phyloP scores from a whole-genome alignment of 2,888 invertebrate species.

The Cynaeus angustus region DNA sequence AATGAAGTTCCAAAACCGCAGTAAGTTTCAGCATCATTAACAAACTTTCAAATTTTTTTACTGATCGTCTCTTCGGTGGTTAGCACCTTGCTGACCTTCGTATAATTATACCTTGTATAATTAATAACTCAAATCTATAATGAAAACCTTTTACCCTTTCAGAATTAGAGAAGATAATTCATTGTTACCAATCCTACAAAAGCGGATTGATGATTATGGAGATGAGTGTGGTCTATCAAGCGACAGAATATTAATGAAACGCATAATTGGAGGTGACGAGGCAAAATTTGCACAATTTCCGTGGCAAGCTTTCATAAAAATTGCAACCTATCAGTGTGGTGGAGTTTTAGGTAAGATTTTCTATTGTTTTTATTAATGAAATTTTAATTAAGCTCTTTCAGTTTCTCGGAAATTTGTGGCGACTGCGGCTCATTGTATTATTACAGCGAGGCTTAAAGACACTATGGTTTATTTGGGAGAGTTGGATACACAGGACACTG shows the following conservation, averaged over 20 bases:
- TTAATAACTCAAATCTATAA: too few relatives aligned
- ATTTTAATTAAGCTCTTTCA: conserved; percentile 53
- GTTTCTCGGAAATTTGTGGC: conserved; percentile 84
- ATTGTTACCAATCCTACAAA: conserved; percentile 59
- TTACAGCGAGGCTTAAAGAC: conserved; percentile 82
- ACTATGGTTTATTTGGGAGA: conserved; percentile 87
- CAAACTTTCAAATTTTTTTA: too few relatives aligned
- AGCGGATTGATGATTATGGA: conserved; percentile 67
- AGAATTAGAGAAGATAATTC: conserved; percentile 56
- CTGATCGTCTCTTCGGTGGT: too few relatives aligned
- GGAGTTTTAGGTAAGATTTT: conserved; percentile 78
- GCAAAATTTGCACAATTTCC: conserved; percentile 87
- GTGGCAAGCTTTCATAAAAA: conserved; percentile 90
- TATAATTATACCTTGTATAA: too few relatives aligned
- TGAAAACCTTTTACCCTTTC: neutral
- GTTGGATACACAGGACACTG: conserved; percentile 83
- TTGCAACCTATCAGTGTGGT: conserved; percentile 88
- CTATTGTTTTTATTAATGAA: conserved; percentile 4
- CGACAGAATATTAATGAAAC: conserved; percentile 76
- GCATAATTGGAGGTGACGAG: conserved; percentile 88
- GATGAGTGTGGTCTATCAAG: conserved; percentile 82
- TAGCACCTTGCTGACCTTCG: too few relatives aligned
- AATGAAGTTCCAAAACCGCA: conserved; percentile 6
- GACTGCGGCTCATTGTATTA: conserved; percentile 89
- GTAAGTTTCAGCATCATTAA: conserved; percentile 29